Evolutionary conservation across 2,113 vertebrate species (phyloP).

Genomic region (Tonatia bakeri): DNA sequence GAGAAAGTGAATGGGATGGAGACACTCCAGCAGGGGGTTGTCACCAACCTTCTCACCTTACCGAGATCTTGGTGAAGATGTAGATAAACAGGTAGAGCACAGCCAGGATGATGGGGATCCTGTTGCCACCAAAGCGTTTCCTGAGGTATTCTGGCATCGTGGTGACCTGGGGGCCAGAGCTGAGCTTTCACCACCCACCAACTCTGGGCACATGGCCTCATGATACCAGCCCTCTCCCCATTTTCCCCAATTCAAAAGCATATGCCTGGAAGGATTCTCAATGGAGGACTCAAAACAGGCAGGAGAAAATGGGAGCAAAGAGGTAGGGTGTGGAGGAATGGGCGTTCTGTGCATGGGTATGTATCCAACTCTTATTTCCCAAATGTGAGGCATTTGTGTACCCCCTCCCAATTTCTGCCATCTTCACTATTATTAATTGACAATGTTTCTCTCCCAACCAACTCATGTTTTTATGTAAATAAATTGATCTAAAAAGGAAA

Average conservation of each 20-base stretch:
- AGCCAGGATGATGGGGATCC: slow-evolving; percentile 90
- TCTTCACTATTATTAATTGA: background rate
- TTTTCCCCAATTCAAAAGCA: background rate
- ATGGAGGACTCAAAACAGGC: background rate
- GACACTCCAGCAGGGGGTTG: background rate
- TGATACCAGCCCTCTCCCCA: rapidly evolving
- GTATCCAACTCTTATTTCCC: too few species aligned
- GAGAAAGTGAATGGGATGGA: background rate
- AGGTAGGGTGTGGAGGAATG: background rate
- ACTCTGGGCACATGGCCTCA: background rate
- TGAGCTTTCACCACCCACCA: too few species aligned
- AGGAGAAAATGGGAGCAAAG: background rate
- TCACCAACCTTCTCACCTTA: slow-evolving; percentile 70
- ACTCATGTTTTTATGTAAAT: background rate
- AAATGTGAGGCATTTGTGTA: rapidly evolving
- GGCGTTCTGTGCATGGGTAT: background rate
- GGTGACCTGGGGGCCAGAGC: slow-evolving; percentile 83
- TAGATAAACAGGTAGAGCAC: slow-evolving; percentile 96
- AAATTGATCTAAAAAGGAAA: background rate
- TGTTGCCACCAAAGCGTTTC: slow-evolving; percentile 91
- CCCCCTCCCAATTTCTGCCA: background rate
- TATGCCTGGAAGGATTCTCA: background rate
- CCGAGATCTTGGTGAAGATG: slow-evolving; percentile 99
- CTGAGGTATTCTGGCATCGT: slow-evolving; percentile 96
- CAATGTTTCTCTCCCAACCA: background rate